These are phyloP conservation scores for Pachypeltis micranthus DNA, from an alignment of 1,140 invertebrate species.

Conservation along the genomic window DNA sequence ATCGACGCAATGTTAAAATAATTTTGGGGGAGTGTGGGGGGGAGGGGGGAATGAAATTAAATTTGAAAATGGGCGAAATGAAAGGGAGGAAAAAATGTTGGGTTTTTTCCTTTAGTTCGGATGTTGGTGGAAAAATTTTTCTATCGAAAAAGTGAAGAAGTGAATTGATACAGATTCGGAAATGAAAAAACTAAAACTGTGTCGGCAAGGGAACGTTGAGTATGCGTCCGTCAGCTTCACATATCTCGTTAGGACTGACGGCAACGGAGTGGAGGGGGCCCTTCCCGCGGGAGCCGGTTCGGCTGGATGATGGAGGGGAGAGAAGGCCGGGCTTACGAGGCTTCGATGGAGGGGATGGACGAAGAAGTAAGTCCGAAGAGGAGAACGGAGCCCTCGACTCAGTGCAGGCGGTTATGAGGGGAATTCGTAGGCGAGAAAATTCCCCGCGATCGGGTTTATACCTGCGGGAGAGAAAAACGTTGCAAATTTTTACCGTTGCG, in stretches of 20 bases:
- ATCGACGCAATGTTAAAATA: too few species aligned
- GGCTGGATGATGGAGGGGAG: neutral
- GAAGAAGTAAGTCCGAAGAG: neutral
- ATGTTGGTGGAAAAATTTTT: too few species aligned
- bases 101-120: neutral
- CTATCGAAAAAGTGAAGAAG: slow-evolving; percentile 13
- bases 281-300: neutral
- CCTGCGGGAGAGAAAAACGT: too few species aligned
- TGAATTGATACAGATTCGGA: neutral
- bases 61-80: too few species aligned
- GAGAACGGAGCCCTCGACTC: neutral
- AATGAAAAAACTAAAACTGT: slow-evolving; percentile 16
- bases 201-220: slow-evolving; percentile 4
- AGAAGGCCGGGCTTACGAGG: neutral
- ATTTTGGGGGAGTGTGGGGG: too few species aligned
- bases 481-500: too few species aligned
- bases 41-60: too few species aligned
- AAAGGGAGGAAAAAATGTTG: slow-evolving; percentile 9
- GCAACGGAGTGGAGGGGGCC: neutral
- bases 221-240: slow-evolving; percentile 10
- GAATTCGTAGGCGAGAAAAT: too few species aligned
- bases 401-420: too few species aligned
- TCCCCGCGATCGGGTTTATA: too few species aligned
- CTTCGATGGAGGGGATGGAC: too few species aligned
- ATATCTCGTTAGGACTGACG: slow-evolving; percentile 13